Conservation (phyloP, 2,888 invertebrate genomes). For the Hecatera dysodea region DNA sequence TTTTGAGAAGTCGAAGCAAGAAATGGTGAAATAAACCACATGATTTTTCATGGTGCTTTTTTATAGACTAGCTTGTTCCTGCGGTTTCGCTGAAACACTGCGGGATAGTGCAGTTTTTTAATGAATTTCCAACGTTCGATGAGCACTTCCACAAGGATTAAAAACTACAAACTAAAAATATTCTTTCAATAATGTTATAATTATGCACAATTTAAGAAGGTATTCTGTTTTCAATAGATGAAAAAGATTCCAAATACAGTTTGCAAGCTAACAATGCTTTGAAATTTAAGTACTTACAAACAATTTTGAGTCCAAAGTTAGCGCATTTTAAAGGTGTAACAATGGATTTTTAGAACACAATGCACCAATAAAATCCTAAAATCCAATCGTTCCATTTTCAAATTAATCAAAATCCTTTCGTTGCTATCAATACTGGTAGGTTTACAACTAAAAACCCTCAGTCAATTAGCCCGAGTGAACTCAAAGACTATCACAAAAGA, state of each 20-base stretch:
- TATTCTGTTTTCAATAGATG: too few species aligned
- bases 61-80: too few species aligned
- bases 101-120: too few species aligned
- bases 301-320: not conserved
- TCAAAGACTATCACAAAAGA: constrained; percentile 76
- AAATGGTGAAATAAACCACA: not conserved
- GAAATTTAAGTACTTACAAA: not conserved
- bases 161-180: too few species aligned
- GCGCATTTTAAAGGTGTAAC: not conserved
- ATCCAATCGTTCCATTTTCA: constrained; percentile 15
- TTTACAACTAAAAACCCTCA: constrained; percentile 60
- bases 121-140: too few species aligned
- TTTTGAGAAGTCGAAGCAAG: not conserved
- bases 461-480: constrained; percentile 76
- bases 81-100: too few species aligned
- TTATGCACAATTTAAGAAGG: too few species aligned
- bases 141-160: too few species aligned
- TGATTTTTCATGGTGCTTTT: not conserved
- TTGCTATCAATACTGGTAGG: constrained; percentile 41
- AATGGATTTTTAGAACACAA: constrained; percentile 22
- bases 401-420: constrained; percentile 49
- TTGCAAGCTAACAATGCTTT: not conserved
- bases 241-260: not conserved
- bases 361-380: constrained; percentile 2
- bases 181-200: too few species aligned